These are phyloP conservation scores for Dunckerocampus dactyliophorus DNA, from an alignment of 2,113 vertebrate species.

Conservation along the genomic window DNA sequence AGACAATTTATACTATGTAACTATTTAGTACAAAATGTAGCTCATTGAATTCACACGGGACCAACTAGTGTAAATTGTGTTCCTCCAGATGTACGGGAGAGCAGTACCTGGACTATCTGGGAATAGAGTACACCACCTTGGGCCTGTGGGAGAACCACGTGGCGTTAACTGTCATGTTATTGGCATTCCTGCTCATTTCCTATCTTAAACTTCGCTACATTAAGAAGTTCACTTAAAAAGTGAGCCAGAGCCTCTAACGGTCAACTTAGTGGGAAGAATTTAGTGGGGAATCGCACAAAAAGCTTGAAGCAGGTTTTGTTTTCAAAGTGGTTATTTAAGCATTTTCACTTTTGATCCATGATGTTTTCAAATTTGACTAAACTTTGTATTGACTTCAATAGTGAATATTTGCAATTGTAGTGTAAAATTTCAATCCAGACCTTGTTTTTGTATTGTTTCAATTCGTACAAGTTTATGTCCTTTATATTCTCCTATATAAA, in stretches of 20 bases:
- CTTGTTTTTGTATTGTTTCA: constrained; percentile 6
- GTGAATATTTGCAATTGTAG: constrained; percentile 11
- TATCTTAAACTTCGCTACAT: constrained; percentile 85
- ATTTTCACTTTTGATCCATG: constrained; percentile 21
- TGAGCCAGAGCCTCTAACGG: neutral
- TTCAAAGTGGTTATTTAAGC: constrained; percentile 28
- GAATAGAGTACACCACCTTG: constrained; percentile 80
- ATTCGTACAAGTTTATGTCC: constrained; percentile 5
- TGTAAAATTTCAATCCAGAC: neutral
- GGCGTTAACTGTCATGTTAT: constrained; percentile 76
- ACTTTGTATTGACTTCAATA: neutral
- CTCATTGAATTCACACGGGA: neutral
- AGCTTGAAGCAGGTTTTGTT: neutral
- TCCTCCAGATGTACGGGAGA: constrained; percentile 79
- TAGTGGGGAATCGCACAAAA: neutral
- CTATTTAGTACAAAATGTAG: too few relatives aligned
- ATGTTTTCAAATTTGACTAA: constrained; percentile 10
- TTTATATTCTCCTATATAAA: neutral
- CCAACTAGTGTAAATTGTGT: neutral
- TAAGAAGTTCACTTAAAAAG: constrained; percentile 81
- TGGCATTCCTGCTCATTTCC: constrained; percentile 78
- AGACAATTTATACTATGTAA: too few relatives aligned
- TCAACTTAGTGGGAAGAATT: neutral
- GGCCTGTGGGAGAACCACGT: constrained; percentile 87
- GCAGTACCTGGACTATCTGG: constrained; percentile 74